These are phyloP conservation scores for Aphelocoma californica DNA, from an alignment of 2,797 vertebrate species.

Conservation along the genomic window DNA sequence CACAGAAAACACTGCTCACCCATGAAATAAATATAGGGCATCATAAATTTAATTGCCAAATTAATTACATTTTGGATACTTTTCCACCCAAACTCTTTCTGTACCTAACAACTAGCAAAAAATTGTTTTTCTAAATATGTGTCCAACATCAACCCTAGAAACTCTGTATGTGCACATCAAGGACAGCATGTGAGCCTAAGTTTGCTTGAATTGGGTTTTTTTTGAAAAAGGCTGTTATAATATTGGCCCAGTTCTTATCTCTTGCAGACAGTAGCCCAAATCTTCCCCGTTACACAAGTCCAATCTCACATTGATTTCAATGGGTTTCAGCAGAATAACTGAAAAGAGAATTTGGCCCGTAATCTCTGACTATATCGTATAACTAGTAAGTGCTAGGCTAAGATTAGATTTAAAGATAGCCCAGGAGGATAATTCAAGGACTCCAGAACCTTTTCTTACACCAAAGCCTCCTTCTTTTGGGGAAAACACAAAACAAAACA, in stretches of 20 bases:
- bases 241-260: constrained; percentile 62
- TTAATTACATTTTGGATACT: neutral
- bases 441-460: neutral
- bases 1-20: neutral
- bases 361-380: constrained; percentile 50
- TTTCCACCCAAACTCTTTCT: neutral
- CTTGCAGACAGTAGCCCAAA: constrained; percentile 35
- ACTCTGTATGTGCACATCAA: neutral
- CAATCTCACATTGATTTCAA: constrained; percentile 65
- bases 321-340: constrained; percentile 25
- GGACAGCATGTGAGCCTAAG: neutral
- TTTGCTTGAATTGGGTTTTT: neutral
- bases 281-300: constrained; percentile 14
- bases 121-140: neutral
- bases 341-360: constrained; percentile 46
- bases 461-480: neutral
- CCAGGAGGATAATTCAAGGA: constrained; percentile 47
- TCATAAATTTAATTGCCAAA: neutral
- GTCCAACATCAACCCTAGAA: neutral
- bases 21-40: neutral
- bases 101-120: neutral
- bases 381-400: constrained; percentile 26
- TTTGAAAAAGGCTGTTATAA: neutral
- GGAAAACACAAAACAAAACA: neutral
- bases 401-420: constrained; percentile 63